Percentiles rank a stretch among this genome's conserved stretches.
Conservation (phyloP, 2,888 invertebrate species). For the Drosophila monieri region DNA sequence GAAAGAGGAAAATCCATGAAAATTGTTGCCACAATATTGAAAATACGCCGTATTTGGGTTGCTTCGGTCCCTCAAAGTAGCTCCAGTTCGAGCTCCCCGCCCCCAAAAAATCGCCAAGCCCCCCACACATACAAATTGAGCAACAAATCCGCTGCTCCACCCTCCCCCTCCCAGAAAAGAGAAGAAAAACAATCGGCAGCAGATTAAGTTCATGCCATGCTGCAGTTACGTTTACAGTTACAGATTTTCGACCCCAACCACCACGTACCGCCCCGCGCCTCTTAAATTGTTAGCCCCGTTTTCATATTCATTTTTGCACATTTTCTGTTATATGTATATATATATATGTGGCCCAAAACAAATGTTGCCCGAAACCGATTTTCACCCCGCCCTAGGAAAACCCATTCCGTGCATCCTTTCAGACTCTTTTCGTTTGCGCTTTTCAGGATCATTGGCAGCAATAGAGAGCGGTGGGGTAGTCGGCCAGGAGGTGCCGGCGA, state of each 20-base stretch:
- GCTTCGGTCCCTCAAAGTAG: constrained; percentile 37
- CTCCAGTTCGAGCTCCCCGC: neutral
- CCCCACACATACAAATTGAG: constrained; percentile 61
- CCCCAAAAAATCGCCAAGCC: no score
- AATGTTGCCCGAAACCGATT: constrained; percentile 74
- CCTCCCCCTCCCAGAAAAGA: constrained; percentile 16
- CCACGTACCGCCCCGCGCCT: constrained; percentile 34
- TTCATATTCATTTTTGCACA: constrained; percentile 70
- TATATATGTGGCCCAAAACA: constrained; percentile 68
- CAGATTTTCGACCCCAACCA: constrained; percentile 59
- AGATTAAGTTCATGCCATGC: constrained; percentile 78
- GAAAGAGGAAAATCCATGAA: constrained; percentile 58
- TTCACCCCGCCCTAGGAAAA: constrained; percentile 41
- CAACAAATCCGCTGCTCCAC: constrained; percentile 55
- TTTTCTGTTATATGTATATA: constrained; percentile 58
- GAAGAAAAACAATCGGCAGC: constrained; percentile 66
- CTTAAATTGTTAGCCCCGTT: constrained; percentile 30
- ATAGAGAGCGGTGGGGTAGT: neutral
- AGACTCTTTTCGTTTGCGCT: constrained; percentile 61
- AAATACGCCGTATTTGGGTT: constrained; percentile 73
- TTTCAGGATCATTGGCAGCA: constrained; percentile 75
- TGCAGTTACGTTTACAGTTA: constrained; percentile 78
- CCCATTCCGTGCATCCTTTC: constrained; percentile 61
- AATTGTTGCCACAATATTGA: constrained; percentile 78
- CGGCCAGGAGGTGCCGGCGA: neutral